Conservation (phyloP, 1,140 invertebrate species). For the Eciton burchellii region DNA sequence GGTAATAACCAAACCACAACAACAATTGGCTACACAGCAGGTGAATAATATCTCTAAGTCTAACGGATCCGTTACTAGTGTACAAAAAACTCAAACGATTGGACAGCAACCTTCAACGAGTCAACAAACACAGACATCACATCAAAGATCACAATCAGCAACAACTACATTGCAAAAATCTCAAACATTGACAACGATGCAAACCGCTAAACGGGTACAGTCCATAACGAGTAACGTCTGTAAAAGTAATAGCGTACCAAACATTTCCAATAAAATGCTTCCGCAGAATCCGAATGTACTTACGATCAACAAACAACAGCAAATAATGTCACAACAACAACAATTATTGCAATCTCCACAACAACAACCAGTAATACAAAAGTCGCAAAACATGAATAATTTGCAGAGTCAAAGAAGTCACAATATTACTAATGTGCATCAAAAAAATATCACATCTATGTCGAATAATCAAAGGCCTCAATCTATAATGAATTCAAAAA, state of each 20-base stretch:
- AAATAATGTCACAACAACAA: conserved; percentile 13
- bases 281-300: conserved; percentile 69
- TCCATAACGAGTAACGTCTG: conserved; percentile 78
- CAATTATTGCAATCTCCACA: conserved; percentile 56
- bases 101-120: conserved; percentile 53
- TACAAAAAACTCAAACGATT: conserved; percentile 77
- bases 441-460: conserved; percentile 74
- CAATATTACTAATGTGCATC: conserved; percentile 63
- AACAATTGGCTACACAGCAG: conserved; percentile 43
- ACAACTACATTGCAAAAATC: conserved; percentile 73
- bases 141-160: conserved; percentile 67
- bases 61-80: conserved; percentile 79
- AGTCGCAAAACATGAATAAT: conserved; percentile 58
- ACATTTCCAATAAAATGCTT: conserved; percentile 70
- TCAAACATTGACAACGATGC: conserved; percentile 70
- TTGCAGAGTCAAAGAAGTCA: conserved; percentile 70
- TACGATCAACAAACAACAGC: conserved; percentile 48
- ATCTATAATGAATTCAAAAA: conserved; percentile 64
- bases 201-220: conserved; percentile 72
- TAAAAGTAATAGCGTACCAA: conserved; percentile 81
- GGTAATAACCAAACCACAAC: conserved; percentile 67
- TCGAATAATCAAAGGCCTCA: conserved; percentile 71
- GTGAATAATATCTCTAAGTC: conserved; percentile 76
- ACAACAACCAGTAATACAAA: conserved; percentile 70
- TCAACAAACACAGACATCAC: conserved; percentile 52